A percentile compares a stretch with the other conserved stretches of the same genome.
phyloP scores from a whole-genome alignment of 2,888 invertebrate species.

The Erebia aethiops region DNA sequence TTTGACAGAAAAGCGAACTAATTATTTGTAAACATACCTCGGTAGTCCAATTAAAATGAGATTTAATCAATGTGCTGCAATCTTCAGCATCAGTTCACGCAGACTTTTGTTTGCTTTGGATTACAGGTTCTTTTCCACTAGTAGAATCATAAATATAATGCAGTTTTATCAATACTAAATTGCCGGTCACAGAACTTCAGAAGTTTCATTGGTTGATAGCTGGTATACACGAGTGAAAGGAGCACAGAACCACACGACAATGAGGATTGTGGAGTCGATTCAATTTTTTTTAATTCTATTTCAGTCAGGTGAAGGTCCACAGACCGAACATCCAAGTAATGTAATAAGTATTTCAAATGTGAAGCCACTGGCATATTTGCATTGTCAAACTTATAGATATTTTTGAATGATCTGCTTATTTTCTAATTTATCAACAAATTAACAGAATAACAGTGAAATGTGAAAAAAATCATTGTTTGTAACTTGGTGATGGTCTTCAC shows the following conservation, averaged over 20 bases:
- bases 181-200: slow-evolving; percentile 7
- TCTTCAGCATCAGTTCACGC: background rate
- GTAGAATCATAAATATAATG: slow-evolving; percentile 6
- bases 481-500: no score
- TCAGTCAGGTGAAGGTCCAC: background rate
- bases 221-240: background rate
- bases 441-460: no score
- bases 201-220: background rate
- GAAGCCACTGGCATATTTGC: no score
- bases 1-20: slow-evolving; percentile 12
- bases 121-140: background rate
- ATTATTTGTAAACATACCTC: slow-evolving; percentile 36
- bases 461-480: no score
- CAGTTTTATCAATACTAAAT: slow-evolving; percentile 10
- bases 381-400: no score
- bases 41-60: background rate
- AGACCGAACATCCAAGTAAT: no score
- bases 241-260: no score
- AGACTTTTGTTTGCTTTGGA: background rate
- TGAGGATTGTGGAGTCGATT: background rate
- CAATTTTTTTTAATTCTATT: background rate
- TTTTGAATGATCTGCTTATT: no score
- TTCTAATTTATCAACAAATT: no score
- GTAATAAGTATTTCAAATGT: no score
- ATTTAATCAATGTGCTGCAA: background rate